Evolutionary conservation across 2,888 invertebrate genomes (phyloP), one percentile per base, ranked within the genome.

Genomic region (Sphinx pinastri): DNA sequence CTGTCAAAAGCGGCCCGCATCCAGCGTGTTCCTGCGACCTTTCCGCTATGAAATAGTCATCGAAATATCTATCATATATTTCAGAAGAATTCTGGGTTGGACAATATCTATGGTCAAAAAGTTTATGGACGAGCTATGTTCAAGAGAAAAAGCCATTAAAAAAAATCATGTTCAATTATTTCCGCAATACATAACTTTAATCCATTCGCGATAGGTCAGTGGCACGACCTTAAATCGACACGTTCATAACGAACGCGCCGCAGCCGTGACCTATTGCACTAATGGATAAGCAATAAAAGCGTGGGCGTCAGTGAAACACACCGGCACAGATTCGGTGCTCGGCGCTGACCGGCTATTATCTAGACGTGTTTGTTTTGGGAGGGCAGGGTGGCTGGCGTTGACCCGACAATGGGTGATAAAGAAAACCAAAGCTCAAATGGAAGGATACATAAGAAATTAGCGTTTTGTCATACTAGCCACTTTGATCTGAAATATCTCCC

Each of bases 241-340:
- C 63, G 63, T 49, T 49, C 49, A 63, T 63, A 63, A 63, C 16
- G 47, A 63, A 47, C 63, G 63, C 12, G 63, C 19, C 13, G 49
- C 5, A 63, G 63, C 47, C 63, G 49, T 63, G 63, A 63, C 63
- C 63, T 63, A 63, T 63, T 63, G 63, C 63, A 19, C 19, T 63
- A 47, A 63, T 49, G 63, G 47, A 63, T 63, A 63, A 63, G 63
- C 63, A 63, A 63, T 63, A 63, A 63, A 63, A 63, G 63, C 63
- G 49, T 49, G 63, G 25, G 13, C 49, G 19, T 63, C 12, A 63
- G 63, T 63, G 49, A 49, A 19, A 47, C 63, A 49, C 11, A 19
- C 13, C 16, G 63, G 49, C 63, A 63, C 47, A 63, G 47, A 63
- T 63, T 63, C 47, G 63, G 63, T 47, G 63, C 7, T 47, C 63